Conservation (phyloP, 2,888 invertebrate species). For the Halictus ligatus region DNA sequence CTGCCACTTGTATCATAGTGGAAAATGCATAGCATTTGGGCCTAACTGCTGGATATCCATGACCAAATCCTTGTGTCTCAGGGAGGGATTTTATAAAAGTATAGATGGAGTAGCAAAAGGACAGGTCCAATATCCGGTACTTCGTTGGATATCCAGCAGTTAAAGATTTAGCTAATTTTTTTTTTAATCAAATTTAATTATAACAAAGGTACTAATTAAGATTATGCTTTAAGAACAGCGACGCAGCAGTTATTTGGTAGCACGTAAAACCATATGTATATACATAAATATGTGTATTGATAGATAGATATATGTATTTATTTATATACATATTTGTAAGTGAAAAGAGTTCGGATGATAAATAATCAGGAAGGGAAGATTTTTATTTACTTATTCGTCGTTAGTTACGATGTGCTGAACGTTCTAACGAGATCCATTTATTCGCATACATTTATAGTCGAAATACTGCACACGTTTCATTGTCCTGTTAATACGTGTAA, state of each 20-base stretch:
- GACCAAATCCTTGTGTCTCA: constrained; percentile 74
- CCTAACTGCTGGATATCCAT: constrained; percentile 77
- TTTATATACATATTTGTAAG: constrained; percentile 41
- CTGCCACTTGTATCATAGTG: constrained; percentile 69
- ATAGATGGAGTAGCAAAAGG: constrained; percentile 67
- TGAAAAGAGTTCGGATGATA: constrained; percentile 28
- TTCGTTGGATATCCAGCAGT: constrained; percentile 75
- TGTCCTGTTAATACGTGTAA: constrained; percentile 56
- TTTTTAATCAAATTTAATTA: constrained; percentile 68
- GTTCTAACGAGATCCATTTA: constrained; percentile 40
- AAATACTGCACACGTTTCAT: constrained; percentile 52
- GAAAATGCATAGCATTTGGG: constrained; percentile 70
- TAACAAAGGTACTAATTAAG: constrained; percentile 67
- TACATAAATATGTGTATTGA: constrained; percentile 4
- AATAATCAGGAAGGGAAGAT: constrained; percentile 45
- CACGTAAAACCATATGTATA: constrained; percentile 34
- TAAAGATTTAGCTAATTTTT: constrained; percentile 76
- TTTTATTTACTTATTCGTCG: constrained; percentile 60
- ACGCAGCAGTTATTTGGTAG: constrained; percentile 71
- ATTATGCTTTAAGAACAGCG: constrained; percentile 66
- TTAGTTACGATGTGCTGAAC: constrained; percentile 42
- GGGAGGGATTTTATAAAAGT: constrained; percentile 78
- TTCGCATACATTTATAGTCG: constrained; percentile 46
- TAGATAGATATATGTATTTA: not conserved
- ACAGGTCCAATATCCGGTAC: constrained; percentile 65